These are phyloP conservation scores for Pituophis catenifer DNA, from an alignment of 2,113 vertebrate species.

Conservation along the genomic window DNA sequence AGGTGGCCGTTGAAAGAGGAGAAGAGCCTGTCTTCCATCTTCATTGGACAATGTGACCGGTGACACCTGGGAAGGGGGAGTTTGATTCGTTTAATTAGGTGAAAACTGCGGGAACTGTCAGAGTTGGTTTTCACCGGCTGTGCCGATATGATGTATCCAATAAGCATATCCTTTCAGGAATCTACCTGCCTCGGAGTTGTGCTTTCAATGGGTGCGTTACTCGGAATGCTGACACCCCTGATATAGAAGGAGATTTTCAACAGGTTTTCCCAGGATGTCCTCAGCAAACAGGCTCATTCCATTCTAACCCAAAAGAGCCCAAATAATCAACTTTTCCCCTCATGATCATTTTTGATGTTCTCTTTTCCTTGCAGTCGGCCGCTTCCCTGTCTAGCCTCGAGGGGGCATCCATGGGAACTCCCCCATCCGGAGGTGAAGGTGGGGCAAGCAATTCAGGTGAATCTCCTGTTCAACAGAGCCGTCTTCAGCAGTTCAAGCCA, in stretches of 20 bases:
- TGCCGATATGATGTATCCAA: no score
- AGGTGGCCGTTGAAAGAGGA: no score
- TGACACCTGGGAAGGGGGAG: no score
- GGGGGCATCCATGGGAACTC: slow-evolving; percentile 37
- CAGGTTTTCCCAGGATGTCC: background rate
- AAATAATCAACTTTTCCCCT: background rate
- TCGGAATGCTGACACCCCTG: no score
- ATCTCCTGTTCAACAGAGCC: slow-evolving; percentile 64
- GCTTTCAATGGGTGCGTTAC: no score
- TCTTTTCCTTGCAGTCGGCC: slow-evolving; percentile 33
- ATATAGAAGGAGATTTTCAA: background rate
- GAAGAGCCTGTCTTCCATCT: no score
- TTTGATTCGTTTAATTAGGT: no score
- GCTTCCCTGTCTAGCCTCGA: slow-evolving; percentile 48
- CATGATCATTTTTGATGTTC: background rate
- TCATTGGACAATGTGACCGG: no score
- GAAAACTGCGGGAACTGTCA: no score
- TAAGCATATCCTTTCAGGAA: no score
- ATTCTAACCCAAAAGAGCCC: background rate
- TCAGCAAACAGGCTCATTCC: background rate
- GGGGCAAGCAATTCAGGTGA: slow-evolving; percentile 52
- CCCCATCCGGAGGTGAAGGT: background rate
- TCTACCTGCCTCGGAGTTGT: no score
- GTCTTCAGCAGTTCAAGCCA: slow-evolving; percentile 68
- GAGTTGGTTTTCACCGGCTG: no score